Conservation (phyloP, 2,797 vertebrate genomes). For the Urophycis tenuis region DNA sequence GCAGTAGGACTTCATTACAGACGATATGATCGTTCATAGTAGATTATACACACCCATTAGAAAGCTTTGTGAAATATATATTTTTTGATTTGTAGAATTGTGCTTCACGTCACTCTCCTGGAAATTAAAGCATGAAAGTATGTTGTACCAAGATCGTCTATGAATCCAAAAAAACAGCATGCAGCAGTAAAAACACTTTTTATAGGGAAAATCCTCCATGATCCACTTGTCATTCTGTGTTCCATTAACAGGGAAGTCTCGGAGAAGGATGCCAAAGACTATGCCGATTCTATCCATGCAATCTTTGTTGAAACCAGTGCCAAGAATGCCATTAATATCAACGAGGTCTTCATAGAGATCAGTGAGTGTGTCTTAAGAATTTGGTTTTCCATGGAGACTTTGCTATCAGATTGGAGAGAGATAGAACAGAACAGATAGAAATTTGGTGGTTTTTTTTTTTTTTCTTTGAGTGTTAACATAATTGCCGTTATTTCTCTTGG, state of each 20-base stretch:
- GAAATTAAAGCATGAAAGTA: not conserved
- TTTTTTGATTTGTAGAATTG: constrained; percentile 38
- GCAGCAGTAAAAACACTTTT: constrained; percentile 9
- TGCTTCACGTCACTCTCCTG: constrained; percentile 4
- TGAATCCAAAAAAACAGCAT: not conserved
- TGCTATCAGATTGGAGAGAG: too few relatives aligned
- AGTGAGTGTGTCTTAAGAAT: constrained; percentile 77
- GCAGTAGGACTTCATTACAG: not conserved
- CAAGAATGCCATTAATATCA: constrained; percentile 98
- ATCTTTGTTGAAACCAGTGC: constrained; percentile 97
- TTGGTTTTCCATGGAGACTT: constrained; percentile 10
- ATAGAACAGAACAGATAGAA: too few relatives aligned
- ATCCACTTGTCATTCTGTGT: not conserved
- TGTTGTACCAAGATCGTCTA: not conserved
- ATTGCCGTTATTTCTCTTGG: not conserved
- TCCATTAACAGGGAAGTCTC: constrained; percentile 81
- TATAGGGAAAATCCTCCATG: constrained; percentile 29
- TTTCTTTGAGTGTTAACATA: not conserved
- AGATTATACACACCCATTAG: not conserved
- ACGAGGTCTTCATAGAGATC: constrained; percentile 98
- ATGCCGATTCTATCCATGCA: constrained; percentile 95
- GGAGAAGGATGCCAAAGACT: constrained; percentile 97
- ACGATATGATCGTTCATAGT: constrained; percentile 1
- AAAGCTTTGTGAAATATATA: constrained; percentile 1
- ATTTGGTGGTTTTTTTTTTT: not conserved